Evolutionary conservation across 2,113 vertebrate genomes (phyloP).

Genomic region (Macrotis lagotis): DNA sequence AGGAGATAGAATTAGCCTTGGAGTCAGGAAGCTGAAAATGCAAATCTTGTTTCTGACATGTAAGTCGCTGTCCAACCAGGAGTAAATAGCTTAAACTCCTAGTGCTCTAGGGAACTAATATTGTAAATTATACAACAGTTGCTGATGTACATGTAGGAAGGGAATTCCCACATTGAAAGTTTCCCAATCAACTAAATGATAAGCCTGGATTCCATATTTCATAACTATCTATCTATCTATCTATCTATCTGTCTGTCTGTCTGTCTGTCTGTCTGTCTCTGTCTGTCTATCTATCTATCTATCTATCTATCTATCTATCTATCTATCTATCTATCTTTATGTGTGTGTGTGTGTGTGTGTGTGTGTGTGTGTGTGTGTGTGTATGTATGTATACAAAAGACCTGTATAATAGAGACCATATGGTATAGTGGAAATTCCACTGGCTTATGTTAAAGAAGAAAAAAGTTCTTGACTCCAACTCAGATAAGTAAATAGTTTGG

Average conservation of each 20-base stretch:
- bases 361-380: too few relatives aligned
- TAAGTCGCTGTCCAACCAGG: not conserved
- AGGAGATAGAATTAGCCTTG: not conserved
- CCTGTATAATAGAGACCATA: not conserved
- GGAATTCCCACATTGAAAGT: not conserved
- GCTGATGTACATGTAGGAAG: not conserved
- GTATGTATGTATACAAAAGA: not conserved
- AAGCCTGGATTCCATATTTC: not conserved
- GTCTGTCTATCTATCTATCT: too few relatives aligned
- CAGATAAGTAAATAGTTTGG: not conserved
- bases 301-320: too few relatives aligned
- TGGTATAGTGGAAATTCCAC: not conserved
- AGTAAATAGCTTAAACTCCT: not conserved
- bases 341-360: too few relatives aligned
- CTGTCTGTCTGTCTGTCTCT: too few relatives aligned
- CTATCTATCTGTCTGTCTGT: too few relatives aligned
- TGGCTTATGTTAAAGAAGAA: not conserved
- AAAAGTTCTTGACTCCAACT: not conserved
- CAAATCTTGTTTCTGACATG: not conserved
- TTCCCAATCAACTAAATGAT: not conserved
- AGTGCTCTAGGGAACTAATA: not conserved
- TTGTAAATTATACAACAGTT: not conserved
- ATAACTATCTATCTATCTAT: too few relatives aligned
- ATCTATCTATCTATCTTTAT: too few relatives aligned
- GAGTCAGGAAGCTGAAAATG: not conserved